Percentiles rank a stretch among this genome's conserved stretches.
phyloP scores from a whole-genome alignment of 2,888 invertebrate species.

The Metacarcinus magister region DNA sequence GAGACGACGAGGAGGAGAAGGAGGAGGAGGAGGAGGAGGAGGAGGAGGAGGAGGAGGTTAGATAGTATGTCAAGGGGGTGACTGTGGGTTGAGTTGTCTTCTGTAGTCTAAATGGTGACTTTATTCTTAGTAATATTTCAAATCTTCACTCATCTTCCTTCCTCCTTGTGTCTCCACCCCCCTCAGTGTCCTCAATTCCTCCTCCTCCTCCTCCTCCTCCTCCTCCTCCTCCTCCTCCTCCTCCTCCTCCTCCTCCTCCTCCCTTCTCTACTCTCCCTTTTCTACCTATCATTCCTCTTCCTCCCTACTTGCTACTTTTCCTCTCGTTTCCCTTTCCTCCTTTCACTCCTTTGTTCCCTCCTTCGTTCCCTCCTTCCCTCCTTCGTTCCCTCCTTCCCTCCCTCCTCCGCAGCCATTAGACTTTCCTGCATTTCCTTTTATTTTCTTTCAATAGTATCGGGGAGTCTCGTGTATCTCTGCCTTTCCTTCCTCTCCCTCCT shows the following conservation, averaged over 20 bases:
- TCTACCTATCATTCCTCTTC: too few relatives aligned
- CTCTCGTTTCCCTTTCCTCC: too few relatives aligned
- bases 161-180: not conserved
- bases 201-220: not conserved
- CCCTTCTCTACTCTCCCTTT: not conserved
- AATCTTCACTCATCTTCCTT: not conserved
- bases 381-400: not conserved
- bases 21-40: not conserved
- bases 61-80: not conserved
- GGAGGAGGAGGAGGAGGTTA: not conserved
- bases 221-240: not conserved
- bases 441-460: not conserved
- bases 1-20: not conserved
- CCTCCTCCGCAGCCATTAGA: not conserved
- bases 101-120: not conserved
- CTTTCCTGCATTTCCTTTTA: not conserved
- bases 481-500: not conserved
- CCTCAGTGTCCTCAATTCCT: not conserved
- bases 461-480: not conserved
- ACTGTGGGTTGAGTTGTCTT: not conserved
- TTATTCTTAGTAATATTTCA: constrained; percentile 8
- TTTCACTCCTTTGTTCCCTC: too few relatives aligned
- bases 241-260: not conserved
- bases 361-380: not conserved
- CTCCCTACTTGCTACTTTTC: too few relatives aligned